Evolutionary conservation across 30 jellyfish, hydroid and myxozoan species (phyloP), one percentile per base, ranked within the genome.

Genomic region (Mastigias papua): DNA sequence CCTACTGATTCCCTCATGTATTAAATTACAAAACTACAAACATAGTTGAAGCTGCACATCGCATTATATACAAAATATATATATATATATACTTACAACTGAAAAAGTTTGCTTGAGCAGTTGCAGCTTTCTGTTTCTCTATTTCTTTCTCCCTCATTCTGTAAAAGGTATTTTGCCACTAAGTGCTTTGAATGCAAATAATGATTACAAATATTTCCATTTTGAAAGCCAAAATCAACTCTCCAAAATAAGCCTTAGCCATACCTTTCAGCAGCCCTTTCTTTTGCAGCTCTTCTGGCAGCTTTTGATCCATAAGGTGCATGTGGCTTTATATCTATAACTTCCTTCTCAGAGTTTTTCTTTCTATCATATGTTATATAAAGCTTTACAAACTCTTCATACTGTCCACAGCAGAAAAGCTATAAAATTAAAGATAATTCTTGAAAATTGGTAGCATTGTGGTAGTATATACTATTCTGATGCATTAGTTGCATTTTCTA

Each of bases 241-340:
- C n/a, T n/a, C n/a, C n/a, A 60, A 19, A 19, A 42, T 0, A 0
- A 4, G 54, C 54, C 0, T 5, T 21, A 54, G 19, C 35, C 42
- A n/a, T 63, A 92, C 98, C 96, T 92, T 50, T 92, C 98, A 11
- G 98, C 98, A 21, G 95, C 96, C 58, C 94, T 73, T 33, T 92
- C 98, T 48, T 81, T 92, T 42, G 93, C 96, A 9, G 90, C 94
- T 50, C 72, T 86, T 42, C 95, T 81, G 13, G 93, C 95, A 51
- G 95, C 96, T 80, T 92, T 86, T 8, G 96, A 63, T 17, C 98
- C 98, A 78, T 79, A 86, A 17, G 96, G 96, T 2, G 92, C 96
- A 92, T 81, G 95, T 26, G 98, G 98, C 48, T 69, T 73, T 51
- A 86, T 86, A 61, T 92, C 96, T 73, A 92, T 92, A n/a, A 78